Evolutionary conservation across 2,888 invertebrate species (phyloP).

Genomic region (Netelia inedita): DNA sequence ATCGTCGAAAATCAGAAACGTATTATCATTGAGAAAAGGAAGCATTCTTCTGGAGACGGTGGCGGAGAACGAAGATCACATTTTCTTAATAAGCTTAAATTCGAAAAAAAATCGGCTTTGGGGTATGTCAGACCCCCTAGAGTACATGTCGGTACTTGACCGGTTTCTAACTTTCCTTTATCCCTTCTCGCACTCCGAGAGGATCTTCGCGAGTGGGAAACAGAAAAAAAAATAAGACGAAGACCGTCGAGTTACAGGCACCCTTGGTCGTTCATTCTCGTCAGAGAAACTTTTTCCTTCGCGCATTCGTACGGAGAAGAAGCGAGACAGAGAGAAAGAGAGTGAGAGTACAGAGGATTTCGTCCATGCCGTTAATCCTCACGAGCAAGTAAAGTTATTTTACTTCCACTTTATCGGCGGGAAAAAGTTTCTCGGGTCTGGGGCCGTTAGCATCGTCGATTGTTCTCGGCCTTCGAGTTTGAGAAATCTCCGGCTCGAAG

Average conservation of each 20-base stretch:
- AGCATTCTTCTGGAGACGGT: too few species aligned
- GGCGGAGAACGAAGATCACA: too few species aligned
- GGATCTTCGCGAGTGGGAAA: constrained; percentile 13
- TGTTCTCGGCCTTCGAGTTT: neutral
- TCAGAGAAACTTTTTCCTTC: constrained; percentile 56
- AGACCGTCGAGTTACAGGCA: constrained; percentile 43
- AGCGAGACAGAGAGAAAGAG: neutral
- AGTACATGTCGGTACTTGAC: constrained; percentile 16
- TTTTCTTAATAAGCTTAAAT: neutral
- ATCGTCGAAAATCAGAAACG: too few species aligned
- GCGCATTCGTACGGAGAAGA: constrained; percentile 21
- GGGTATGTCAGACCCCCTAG: neutral
- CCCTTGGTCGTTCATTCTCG: constrained; percentile 42
- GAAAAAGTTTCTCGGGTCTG: constrained; percentile 34
- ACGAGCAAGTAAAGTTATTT: constrained; percentile 50
- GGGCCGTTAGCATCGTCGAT: constrained; percentile 3
- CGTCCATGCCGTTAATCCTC: constrained; percentile 56
- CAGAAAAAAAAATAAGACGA: constrained; percentile 5
- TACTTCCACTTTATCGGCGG: constrained; percentile 59
- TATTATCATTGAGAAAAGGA: too few species aligned
- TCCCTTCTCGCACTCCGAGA: neutral
- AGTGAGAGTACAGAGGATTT: neutral
- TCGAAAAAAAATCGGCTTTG: constrained; percentile 3
- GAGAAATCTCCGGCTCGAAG: constrained; percentile 19
- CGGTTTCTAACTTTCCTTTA: constrained; percentile 10